A percentile compares a stretch with the other conserved stretches of the same genome.
Evolutionary conservation across 2,797 vertebrate genomes (phyloP).

Genomic region (Distichodus sexfasciatus): DNA sequence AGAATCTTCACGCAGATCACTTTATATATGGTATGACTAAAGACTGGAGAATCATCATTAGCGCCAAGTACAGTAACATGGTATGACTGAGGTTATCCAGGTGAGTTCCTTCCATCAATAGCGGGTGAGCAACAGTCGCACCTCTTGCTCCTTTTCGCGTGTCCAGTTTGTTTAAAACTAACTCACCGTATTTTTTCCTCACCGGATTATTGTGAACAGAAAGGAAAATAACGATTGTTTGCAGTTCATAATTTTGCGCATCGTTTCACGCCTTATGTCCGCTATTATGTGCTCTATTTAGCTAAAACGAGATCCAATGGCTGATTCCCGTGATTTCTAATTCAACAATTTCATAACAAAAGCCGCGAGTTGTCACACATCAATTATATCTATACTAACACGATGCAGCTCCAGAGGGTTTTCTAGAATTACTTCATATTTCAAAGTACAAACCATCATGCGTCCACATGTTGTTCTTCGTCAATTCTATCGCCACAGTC

Average conservation of each 20-base stretch:
- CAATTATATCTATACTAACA: background rate
- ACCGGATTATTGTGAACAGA: too few relatives aligned
- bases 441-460: background rate
- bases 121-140: too few relatives aligned
- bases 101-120: too few relatives aligned
- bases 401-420: background rate
- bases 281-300: slow-evolving; percentile 57
- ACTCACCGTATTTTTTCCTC: too few relatives aligned
- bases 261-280: slow-evolving; percentile 66
- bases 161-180: too few relatives aligned
- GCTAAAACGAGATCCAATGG: background rate
- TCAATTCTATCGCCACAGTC: too few relatives aligned
- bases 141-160: too few relatives aligned
- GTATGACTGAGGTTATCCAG: too few relatives aligned
- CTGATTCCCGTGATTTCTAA: slow-evolving; percentile 1
- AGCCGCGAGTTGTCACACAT: background rate
- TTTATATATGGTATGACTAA: too few relatives aligned
- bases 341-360: background rate
- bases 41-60: too few relatives aligned
- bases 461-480: slow-evolving; percentile 32
- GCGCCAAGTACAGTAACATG: too few relatives aligned
- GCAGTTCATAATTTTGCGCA: slow-evolving; percentile 64
- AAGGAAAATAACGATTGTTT: slow-evolving; percentile 52
- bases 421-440: background rate
- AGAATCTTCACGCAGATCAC: too few relatives aligned